Percentiles rank a stretch among this genome's conserved stretches.
Evolutionary conservation across 2,797 vertebrate species (phyloP).

Genomic region (Paedocypris micromegethes): DNA sequence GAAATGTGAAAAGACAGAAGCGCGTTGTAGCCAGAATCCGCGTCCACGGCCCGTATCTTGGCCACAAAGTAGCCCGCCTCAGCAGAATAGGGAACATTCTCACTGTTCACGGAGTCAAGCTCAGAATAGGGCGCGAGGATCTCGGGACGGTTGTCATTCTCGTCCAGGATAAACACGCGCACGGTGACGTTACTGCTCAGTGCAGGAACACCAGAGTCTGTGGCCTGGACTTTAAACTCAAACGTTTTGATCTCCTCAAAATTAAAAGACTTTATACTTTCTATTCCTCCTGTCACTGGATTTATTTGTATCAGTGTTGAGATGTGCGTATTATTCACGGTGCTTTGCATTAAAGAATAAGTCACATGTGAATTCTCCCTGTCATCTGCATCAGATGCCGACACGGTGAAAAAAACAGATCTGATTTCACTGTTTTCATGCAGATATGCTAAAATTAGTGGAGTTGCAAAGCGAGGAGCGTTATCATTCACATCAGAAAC

Average conservation of each 20-base stretch:
- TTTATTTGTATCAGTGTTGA: constrained; percentile 42
- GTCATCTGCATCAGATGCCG: constrained; percentile 42
- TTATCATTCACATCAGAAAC: constrained; percentile 52
- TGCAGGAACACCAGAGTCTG: constrained; percentile 50
- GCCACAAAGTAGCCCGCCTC: constrained; percentile 60
- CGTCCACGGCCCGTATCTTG: constrained; percentile 61
- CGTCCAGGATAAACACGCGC: constrained; percentile 59
- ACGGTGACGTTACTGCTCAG: constrained; percentile 57
- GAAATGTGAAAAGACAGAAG: constrained; percentile 56
- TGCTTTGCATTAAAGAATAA: constrained; percentile 36
- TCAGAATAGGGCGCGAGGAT: constrained; percentile 71
- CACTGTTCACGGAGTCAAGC: constrained; percentile 68
- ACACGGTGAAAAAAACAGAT: constrained; percentile 29
- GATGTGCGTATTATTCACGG: constrained; percentile 9
- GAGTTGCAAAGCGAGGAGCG: constrained; percentile 36
- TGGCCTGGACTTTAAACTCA: constrained; percentile 50
- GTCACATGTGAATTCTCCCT: constrained; percentile 38
- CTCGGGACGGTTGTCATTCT: constrained; percentile 58
- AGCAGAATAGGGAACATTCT: constrained; percentile 70
- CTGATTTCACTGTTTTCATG: constrained; percentile 42
- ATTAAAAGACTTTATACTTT: constrained; percentile 49
- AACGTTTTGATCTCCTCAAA: constrained; percentile 47
- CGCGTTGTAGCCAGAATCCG: constrained; percentile 64
- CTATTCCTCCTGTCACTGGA: constrained; percentile 51
- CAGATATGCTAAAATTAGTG: constrained; percentile 31